Conservation (phyloP, 2,888 invertebrate species). For the Aquatica leii region DNA sequence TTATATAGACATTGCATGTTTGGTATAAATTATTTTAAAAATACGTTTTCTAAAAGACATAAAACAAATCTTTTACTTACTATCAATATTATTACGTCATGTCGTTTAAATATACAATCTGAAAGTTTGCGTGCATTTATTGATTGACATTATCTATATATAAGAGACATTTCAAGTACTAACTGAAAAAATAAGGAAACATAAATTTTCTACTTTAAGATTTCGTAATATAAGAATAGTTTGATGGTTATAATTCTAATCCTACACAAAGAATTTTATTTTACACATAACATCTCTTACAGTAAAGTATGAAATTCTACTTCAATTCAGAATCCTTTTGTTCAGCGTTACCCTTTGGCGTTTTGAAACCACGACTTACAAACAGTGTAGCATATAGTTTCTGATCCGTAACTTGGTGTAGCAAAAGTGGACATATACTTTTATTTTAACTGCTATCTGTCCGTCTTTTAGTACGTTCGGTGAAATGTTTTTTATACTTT, state of each 20-base stretch:
- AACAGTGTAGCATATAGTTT: slow-evolving; percentile 21
- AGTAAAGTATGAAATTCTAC: slow-evolving; percentile 28
- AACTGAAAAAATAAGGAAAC: slow-evolving; percentile 21
- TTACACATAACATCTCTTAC: slow-evolving; percentile 13
- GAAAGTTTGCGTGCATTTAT: slow-evolving; percentile 21
- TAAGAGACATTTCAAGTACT: no score
- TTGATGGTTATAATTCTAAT: slow-evolving; percentile 29
- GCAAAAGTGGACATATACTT: slow-evolving; percentile 37
- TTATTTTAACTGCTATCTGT: slow-evolving; percentile 38
- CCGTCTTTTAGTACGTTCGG: slow-evolving; percentile 34
- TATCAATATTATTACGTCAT: slow-evolving; percentile 2
- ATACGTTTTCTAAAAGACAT: slow-evolving; percentile 1
- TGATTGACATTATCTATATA: slow-evolving; percentile 26
- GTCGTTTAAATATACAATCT: slow-evolving; percentile 13
- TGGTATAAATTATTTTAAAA: neutral
- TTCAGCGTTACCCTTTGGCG: slow-evolving; percentile 25
- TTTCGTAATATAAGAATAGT: slow-evolving; percentile 21
- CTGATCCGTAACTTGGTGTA: slow-evolving; percentile 35
- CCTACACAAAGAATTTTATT: slow-evolving; percentile 24
- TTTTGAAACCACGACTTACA: slow-evolving; percentile 22
- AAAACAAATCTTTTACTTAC: neutral
- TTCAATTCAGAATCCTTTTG: slow-evolving; percentile 20
- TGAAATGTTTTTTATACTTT: slow-evolving; percentile 36
- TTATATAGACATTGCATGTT: slow-evolving; percentile 1
- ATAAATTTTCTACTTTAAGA: slow-evolving; percentile 15